Conservation (phyloP, 2,113 vertebrate genomes). For the Diphyllodes magnificus region DNA sequence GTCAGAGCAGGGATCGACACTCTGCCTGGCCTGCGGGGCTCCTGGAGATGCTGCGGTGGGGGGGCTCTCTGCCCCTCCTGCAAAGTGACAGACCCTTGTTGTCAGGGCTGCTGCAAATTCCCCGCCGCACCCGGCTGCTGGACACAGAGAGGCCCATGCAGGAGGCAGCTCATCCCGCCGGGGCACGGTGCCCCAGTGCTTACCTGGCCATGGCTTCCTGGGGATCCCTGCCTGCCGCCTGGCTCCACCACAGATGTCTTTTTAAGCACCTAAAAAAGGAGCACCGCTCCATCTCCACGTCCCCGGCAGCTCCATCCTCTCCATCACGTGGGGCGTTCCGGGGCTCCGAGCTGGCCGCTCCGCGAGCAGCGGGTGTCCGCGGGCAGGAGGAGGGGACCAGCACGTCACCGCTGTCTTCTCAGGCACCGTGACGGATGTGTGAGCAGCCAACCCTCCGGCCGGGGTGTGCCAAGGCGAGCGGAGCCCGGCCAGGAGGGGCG, state of each 20-base stretch:
- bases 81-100: not conserved
- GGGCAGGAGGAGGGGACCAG: conserved; percentile 5
- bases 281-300: not conserved
- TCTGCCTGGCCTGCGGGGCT: not conserved
- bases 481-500: not conserved
- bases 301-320: not conserved
- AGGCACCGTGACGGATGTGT: not conserved
- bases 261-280: not conserved
- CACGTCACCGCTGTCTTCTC: not conserved
- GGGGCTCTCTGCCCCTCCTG: not conserved
- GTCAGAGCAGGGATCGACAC: not conserved
- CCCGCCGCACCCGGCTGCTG: rapidly evolving
- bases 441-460: not conserved
- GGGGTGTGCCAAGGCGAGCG: not conserved
- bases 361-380: not conserved
- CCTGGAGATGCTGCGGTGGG: rapidly evolving
- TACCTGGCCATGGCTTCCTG: not conserved
- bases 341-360: not conserved
- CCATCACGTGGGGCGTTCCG: rapidly evolving
- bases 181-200: not conserved
- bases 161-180: not conserved
- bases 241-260: not conserved
- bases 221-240: not conserved
- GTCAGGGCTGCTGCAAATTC: not conserved
- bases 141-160: rapidly evolving